Evolutionary conservation across 2,113 vertebrate species (phyloP).

Genomic region (Coturnix japonica): DNA sequence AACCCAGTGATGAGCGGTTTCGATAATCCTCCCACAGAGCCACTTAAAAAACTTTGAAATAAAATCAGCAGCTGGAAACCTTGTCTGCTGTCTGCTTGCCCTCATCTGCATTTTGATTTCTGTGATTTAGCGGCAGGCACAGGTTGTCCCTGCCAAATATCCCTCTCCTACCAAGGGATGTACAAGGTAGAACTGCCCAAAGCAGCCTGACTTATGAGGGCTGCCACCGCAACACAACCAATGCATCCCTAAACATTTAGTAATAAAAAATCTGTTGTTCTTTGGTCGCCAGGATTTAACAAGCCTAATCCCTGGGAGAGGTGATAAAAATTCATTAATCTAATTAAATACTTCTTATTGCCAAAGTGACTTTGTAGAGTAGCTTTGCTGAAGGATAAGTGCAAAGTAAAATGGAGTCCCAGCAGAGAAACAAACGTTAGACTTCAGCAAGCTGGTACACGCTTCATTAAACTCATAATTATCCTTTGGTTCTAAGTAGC

Average conservation of each 20-base stretch:
- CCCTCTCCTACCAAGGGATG: slow-evolving; percentile 75
- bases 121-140: slow-evolving; percentile 84
- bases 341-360: slow-evolving; percentile 99
- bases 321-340: slow-evolving; percentile 98
- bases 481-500: slow-evolving; percentile 99
- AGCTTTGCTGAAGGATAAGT: slow-evolving; percentile 99
- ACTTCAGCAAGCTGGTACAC: slow-evolving; percentile 90
- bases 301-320: slow-evolving; percentile 92
- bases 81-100: slow-evolving; percentile 61
- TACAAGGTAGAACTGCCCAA: slow-evolving; percentile 85
- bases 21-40: slow-evolving; percentile 46
- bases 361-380: slow-evolving; percentile 95
- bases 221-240: slow-evolving; percentile 70
- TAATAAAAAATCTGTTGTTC: slow-evolving; percentile 97
- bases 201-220: slow-evolving; percentile 82
- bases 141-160: slow-evolving; percentile 86
- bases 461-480: slow-evolving; percentile 99
- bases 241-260: slow-evolving; percentile 83
- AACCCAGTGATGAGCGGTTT: neutral
- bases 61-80: slow-evolving; percentile 72
- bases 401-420: slow-evolving; percentile 97
- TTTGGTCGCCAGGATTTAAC: slow-evolving; percentile 93
- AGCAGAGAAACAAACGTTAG: slow-evolving; percentile 92
- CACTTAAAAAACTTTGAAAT: slow-evolving; percentile 71
- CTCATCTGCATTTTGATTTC: slow-evolving; percentile 86